phyloP scores from a whole-genome alignment of 2,113 vertebrate species.

The Stomatorhinus ivindoensis region DNA sequence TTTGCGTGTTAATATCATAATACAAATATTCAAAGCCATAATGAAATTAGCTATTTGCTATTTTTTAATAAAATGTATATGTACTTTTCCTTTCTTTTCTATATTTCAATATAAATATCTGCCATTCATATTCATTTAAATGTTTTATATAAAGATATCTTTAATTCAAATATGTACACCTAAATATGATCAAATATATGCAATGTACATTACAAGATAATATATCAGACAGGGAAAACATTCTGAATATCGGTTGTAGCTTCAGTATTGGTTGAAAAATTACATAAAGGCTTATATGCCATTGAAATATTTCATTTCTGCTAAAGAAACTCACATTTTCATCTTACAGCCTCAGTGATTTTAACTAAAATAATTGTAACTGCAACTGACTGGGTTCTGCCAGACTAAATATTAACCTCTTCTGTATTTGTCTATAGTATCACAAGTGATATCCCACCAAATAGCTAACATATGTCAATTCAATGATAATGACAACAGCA shows the following conservation, averaged over 20 bases:
- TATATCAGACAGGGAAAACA: neutral
- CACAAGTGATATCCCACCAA: neutral
- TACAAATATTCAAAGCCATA: neutral
- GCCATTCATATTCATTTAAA: neutral
- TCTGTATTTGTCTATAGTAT: neutral
- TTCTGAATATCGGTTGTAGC: neutral
- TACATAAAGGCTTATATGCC: neutral
- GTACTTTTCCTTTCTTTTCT: neutral
- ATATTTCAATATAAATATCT: neutral
- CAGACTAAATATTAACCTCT: neutral
- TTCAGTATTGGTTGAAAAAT: neutral
- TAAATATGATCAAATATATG: neutral
- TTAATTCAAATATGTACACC: neutral
- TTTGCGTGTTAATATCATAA: neutral
- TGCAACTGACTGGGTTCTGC: neutral
- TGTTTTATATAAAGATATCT: neutral
- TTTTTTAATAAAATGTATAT: neutral
- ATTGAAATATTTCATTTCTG: neutral
- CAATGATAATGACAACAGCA: neutral
- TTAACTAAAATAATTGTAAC: neutral
- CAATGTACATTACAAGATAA: neutral
- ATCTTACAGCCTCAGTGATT: neutral
- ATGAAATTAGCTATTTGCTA: neutral
- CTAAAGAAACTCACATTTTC: neutral
- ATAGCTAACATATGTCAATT: neutral